These are phyloP conservation scores for Nebria salina DNA, from an alignment of 2,888 invertebrate genomes.

Conservation along the genomic window DNA sequence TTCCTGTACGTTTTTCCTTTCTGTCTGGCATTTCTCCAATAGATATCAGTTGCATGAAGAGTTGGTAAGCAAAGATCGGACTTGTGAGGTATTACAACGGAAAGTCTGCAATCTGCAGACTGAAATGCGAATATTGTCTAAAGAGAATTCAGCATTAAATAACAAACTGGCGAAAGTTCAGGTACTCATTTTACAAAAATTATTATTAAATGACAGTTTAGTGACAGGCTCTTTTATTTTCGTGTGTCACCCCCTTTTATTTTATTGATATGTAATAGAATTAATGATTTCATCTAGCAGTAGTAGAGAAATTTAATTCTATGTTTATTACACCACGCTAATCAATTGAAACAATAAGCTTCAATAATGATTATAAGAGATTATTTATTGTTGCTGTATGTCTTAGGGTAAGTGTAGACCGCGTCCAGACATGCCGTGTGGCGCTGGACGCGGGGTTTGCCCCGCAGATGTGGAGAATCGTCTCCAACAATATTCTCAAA, in stretches of 20 bases:
- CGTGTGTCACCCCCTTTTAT: background rate
- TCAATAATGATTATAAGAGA: too few species aligned
- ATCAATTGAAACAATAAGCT: too few species aligned
- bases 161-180: slow-evolving; percentile 63
- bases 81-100: slow-evolving; percentile 70
- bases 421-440: slow-evolving; percentile 55
- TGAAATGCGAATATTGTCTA: slow-evolving; percentile 71
- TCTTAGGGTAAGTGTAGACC: slow-evolving; percentile 42
- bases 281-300: too few species aligned
- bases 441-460: slow-evolving; percentile 58
- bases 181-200: slow-evolving; percentile 6
- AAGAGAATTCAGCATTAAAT: slow-evolving; percentile 69
- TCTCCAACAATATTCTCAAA: slow-evolving; percentile 61
- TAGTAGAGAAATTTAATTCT: too few species aligned
- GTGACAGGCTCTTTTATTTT: background rate
- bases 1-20: background rate
- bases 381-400: background rate
- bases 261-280: too few species aligned
- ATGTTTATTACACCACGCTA: too few species aligned
- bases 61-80: slow-evolving; percentile 71
- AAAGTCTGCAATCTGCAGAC: slow-evolving; percentile 71
- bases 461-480: slow-evolving; percentile 63
- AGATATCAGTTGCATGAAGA: slow-evolving; percentile 74
- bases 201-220: background rate
- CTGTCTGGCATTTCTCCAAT: slow-evolving; percentile 48